Evolutionary conservation across 2,888 invertebrate genomes (phyloP), one percentile per base, ranked within the genome.

Genomic region (Eristalinus sepulchralis): DNA sequence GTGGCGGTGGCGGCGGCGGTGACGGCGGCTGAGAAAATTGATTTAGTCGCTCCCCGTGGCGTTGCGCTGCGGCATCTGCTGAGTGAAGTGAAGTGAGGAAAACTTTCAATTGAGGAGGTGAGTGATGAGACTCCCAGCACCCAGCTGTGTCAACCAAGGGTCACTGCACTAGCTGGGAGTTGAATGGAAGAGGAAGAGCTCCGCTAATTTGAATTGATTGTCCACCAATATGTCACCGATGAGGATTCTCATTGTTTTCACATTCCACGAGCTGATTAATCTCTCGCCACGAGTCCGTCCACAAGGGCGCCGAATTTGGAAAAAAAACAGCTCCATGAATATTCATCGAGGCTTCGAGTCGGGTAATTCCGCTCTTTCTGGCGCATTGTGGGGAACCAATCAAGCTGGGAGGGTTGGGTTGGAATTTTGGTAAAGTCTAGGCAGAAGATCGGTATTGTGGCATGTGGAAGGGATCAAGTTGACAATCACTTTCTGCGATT

Each of bases 141-240:
- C 8, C 34, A 9, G 34, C 34, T 27, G 34, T 34, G 17, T 47
- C 47, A 47, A 17, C 17, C 47, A 6, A 47, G 8, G 47, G 47
- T 47, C 47, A 47, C 47, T 47, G 17, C 17, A 17, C 47, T 6
- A 6, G 47, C 17, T 17, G 17, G 47, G 5, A n/a, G 3, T 5
- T 47, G 47, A 47, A 47, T 47, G 47, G 5, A 27, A 27, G 27
- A 27, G 17, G 17, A 8, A 17, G 47, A 47, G 17, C 17, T n/a
- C 47, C 8, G 6, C 47, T 47, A 47, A 47, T 47, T 47, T 17
- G 47, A 62, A 72, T 62, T 72, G 62, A 72, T 72, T 62, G 62
- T 20, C 62, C 53, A 72, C 62, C 53, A 62, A 72, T 72, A 72
- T 72, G 72, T 72, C 62, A 72, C n/a, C 24, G 59, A 36, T 24